Evolutionary conservation across 2,797 vertebrate genomes (phyloP).

Genomic region (Pangasius krempfi): DNA sequence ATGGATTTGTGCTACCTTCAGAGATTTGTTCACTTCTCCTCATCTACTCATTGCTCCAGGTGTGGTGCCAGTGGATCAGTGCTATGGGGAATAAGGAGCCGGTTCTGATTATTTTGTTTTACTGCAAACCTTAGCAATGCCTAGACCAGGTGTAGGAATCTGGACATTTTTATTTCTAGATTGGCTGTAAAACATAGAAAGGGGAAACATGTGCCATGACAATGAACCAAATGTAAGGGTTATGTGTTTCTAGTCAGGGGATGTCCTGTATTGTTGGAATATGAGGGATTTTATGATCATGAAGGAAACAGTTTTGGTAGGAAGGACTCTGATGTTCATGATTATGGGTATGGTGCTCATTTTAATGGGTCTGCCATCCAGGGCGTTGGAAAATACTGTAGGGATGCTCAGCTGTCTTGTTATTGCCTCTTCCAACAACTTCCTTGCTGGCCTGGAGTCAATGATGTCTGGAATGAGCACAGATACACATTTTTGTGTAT

Average conservation of each 20-base stretch:
- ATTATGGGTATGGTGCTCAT: neutral
- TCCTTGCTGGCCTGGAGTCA: neutral
- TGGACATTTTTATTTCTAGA: neutral
- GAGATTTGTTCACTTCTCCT: neutral
- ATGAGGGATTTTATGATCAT: neutral
- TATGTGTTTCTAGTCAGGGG: neutral
- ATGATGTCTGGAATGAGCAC: neutral
- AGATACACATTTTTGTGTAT: neutral
- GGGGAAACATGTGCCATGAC: neutral
- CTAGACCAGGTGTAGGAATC: neutral
- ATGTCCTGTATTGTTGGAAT: neutral
- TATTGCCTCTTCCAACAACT: neutral
- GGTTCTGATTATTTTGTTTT: neutral
- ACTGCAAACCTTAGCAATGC: neutral
- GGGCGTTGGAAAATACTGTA: neutral
- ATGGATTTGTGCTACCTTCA: neutral
- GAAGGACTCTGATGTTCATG: neutral
- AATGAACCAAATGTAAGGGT: no score
- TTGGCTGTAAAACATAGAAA: neutral
- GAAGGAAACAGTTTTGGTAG: neutral
- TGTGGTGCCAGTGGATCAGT: neutral
- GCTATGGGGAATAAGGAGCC: neutral
- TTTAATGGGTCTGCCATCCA: neutral
- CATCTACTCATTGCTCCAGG: neutral
- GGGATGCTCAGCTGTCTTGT: neutral